Evolutionary conservation across 2,797 vertebrate species (phyloP).

Genomic region (Takifugu rubripes): DNA sequence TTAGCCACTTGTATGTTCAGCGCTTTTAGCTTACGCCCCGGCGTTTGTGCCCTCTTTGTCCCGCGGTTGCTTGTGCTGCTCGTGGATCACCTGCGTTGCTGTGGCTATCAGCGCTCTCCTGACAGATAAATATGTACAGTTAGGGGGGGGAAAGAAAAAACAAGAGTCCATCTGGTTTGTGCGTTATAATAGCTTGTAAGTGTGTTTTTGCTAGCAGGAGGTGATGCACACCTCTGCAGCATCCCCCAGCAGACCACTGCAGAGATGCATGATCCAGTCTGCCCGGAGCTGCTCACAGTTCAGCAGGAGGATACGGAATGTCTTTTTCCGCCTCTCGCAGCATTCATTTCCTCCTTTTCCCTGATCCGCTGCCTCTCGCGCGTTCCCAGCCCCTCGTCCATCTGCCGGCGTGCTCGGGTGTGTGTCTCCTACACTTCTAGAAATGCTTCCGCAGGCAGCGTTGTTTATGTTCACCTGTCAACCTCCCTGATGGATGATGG

Average conservation of each 20-base stretch:
- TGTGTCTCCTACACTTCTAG: constrained; percentile 20
- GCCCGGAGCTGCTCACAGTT: constrained; percentile 72
- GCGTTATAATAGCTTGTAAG: neutral
- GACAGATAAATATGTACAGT: constrained; percentile 36
- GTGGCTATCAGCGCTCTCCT: constrained; percentile 44
- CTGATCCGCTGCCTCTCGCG: constrained; percentile 42
- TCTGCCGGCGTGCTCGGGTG: constrained; percentile 5
- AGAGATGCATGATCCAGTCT: constrained; percentile 68
- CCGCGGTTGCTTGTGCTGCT: constrained; percentile 14
- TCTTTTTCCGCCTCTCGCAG: constrained; percentile 43
- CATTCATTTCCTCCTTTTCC: constrained; percentile 31
- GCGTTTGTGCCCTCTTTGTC: constrained; percentile 31
- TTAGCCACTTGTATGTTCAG: constrained; percentile 68
- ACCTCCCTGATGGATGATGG: constrained; percentile 58
- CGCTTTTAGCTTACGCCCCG: constrained; percentile 47
- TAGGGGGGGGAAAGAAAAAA: constrained; percentile 45
- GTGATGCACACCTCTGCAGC: constrained; percentile 50
- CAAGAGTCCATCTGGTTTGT: constrained; percentile 57
- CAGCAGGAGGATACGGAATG: constrained; percentile 65
- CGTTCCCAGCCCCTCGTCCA: constrained; percentile 14
- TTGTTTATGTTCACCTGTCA: constrained; percentile 62
- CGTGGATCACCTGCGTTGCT: constrained; percentile 46
- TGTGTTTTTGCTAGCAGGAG: constrained; percentile 40
- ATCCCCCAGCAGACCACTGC: constrained; percentile 51
- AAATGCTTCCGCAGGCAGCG: constrained; percentile 50